These are phyloP conservation scores for Zophobas atratus DNA, from an alignment of 1,140 invertebrate species.

Conservation along the genomic window DNA sequence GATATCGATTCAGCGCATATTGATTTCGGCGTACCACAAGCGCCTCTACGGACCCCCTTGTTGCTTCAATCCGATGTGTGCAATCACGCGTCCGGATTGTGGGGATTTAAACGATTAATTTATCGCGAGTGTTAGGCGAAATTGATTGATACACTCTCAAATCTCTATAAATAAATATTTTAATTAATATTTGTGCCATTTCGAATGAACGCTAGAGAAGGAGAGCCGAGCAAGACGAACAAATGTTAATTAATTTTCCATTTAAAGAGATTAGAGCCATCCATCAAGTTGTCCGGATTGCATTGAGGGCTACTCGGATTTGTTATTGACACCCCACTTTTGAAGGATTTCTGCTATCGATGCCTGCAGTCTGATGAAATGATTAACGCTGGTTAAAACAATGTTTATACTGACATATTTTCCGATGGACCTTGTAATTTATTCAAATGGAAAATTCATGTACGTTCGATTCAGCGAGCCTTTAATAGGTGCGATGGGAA, in stretches of 20 bases:
- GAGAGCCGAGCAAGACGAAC: constrained; percentile 20
- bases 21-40: not conserved
- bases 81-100: not conserved
- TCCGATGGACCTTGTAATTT: constrained; percentile 7
- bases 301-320: constrained; percentile 32
- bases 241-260: constrained; percentile 43
- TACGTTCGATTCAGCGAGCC: not conserved
- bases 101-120: not conserved
- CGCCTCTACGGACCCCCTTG: too few species aligned
- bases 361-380: constrained; percentile 28
- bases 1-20: not conserved
- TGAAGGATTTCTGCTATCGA: constrained; percentile 34
- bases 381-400: constrained; percentile 30
- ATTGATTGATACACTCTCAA: constrained; percentile 4
- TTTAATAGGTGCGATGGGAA: not conserved
- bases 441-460: constrained; percentile 17
- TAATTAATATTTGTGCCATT: constrained; percentile 33
- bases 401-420: constrained; percentile 25
- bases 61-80: too few species aligned
- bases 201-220: constrained; percentile 6
- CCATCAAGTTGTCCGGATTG: constrained; percentile 28
- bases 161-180: constrained; percentile 29
- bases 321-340: constrained; percentile 40
- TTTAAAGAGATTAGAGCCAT: constrained; percentile 42
- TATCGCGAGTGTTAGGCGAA: constrained; percentile 5